These are phyloP conservation scores for Berghia stephanieae DNA, from an alignment of 1,140 invertebrate species.

Conservation along the genomic window DNA sequence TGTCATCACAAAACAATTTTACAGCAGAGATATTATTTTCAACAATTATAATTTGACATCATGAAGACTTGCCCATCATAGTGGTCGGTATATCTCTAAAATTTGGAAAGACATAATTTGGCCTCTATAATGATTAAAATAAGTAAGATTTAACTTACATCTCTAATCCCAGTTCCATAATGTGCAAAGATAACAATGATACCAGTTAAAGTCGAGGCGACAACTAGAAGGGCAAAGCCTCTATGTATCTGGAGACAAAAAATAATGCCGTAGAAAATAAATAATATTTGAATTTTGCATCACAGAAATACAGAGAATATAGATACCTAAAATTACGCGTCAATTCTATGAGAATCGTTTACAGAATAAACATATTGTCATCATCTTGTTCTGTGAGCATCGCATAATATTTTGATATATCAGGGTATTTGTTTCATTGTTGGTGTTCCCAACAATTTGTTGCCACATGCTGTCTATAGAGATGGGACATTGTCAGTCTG, in stretches of 20 bases:
- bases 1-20: neutral
- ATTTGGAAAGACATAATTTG: neutral
- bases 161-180: conserved; percentile 21
- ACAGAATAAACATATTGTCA: no score
- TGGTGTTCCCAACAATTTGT: no score
- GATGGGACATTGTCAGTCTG: no score
- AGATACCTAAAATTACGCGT: no score
- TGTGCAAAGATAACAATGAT: conserved; percentile 11
- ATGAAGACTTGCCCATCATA: neutral
- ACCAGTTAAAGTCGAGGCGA: neutral
- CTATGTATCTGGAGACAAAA: conserved; percentile 9
- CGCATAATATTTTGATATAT: no score
- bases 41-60: neutral
- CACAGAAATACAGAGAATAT: no score
- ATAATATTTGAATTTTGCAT: no score
- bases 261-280: no score
- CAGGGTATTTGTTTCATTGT: no score
- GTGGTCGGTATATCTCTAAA: neutral
- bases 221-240: conserved; percentile 15
- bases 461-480: no score
- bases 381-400: no score
- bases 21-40: neutral
- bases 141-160: neutral
- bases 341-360: no score
- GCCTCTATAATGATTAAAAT: neutral